Base-by-base conservation (phyloP, 2,113 vertebrate genomes). In the Fukomys damarensis region DNA sequence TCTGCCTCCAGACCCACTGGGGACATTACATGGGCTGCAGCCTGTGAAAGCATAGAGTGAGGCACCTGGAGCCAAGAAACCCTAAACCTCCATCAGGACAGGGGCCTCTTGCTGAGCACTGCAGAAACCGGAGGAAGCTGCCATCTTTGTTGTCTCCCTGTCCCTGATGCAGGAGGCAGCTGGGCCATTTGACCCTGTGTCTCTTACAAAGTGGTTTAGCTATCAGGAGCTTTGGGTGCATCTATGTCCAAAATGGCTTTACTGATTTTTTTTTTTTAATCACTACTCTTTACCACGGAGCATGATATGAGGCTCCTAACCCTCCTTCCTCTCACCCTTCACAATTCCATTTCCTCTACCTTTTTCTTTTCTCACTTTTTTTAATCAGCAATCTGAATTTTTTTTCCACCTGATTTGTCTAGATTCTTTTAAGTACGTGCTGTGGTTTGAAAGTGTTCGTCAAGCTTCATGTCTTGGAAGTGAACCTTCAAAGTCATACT, bases 71-170 rank as follows among this genome's bases (percentile, higher is more conserved):
- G 6, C 10, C 13, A 61, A 19, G 61, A 38, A 13, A 32, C 35
- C 32, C 10, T 7, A 41, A 83, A 26, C 26, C 11, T 13, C 59
- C n/a, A 43, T 20, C 0, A 4, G 46, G 30, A n/a, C 28, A 14
- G 3, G 7, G 63, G n/a, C 68, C 49, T 28, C 52, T 19, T 28
- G 2, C 0, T 0, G 28, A 59, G 46, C 6, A 65, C 35, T 41
- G n/a, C 6, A 5, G 38, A 43, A 19, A 10, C 0, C 0, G 30
- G 46, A 12, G 35, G 56, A 26, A 20, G 54, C 26, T 2, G 4
- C 43, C 0, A 0, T 52, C 3, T 4, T 0, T 0, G 7, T 6
- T 1, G 1, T 22, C 54, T n/a, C 38, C 35, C 54, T 28, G 30
- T 79, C 24, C 63, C 32, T n/a, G 43, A 41, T 0, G 0, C 1